Conservation (phyloP, 2,113 vertebrate species). For the Rutilus rutilus region DNA sequence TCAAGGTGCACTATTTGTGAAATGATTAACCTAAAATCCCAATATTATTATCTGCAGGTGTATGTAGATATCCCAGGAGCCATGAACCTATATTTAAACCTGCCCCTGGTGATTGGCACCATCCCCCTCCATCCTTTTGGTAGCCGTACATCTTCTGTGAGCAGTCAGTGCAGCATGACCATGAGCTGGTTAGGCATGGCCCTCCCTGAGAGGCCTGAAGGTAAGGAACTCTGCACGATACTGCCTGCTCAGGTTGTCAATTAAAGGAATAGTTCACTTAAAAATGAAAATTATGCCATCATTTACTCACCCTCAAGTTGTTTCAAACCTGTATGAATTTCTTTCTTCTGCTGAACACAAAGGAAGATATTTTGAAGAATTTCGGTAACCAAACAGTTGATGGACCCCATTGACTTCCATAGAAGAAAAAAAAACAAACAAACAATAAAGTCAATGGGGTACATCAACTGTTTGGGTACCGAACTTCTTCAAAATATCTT, state of each 20-base stretch:
- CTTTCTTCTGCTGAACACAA: too few species aligned
- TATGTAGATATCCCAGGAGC: constrained; percentile 99
- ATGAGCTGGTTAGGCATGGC: constrained; percentile 88
- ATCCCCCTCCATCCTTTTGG: constrained; percentile 96
- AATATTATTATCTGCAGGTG: constrained; percentile 76
- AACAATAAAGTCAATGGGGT: too few species aligned
- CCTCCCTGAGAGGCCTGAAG: constrained; percentile 95
- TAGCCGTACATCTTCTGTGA: constrained; percentile 96
- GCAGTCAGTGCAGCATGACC: constrained; percentile 94
- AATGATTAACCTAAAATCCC: neutral
- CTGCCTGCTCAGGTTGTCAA: neutral
- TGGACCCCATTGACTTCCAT: too few species aligned
- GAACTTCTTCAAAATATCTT: too few species aligned
- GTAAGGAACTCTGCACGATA: constrained; percentile 68
- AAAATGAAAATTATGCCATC: too few species aligned
- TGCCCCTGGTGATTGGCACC: constrained; percentile 97
- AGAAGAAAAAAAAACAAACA: too few species aligned
- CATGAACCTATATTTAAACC: constrained; percentile 95
- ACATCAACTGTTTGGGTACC: too few species aligned
- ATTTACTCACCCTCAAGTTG: too few species aligned
- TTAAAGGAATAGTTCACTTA: too few species aligned
- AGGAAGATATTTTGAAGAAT: too few species aligned
- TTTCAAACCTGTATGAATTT: too few species aligned
- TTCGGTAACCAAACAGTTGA: too few species aligned
- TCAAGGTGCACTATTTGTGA: neutral